phyloP scores from a whole-genome alignment of 2,113 vertebrate species.

The Psilopsiagon aymara region DNA sequence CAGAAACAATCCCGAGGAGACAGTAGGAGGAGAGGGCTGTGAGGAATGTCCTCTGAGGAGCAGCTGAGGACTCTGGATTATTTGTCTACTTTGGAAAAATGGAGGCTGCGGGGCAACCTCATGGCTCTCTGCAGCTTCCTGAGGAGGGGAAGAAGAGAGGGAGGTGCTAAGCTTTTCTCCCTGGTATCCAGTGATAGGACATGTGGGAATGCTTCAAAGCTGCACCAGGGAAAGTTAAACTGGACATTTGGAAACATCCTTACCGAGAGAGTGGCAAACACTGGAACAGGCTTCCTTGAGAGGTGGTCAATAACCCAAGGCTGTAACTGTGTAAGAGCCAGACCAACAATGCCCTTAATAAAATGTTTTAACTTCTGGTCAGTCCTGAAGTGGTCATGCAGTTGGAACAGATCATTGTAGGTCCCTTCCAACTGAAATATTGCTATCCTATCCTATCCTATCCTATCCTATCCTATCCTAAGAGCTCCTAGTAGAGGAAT shows the following conservation, averaged over 20 bases:
- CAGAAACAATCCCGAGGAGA: background rate
- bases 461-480: background rate
- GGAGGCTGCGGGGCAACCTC: too few species aligned
- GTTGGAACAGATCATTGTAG: background rate
- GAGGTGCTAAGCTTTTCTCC: background rate
- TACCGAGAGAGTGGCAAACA: background rate
- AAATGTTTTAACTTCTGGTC: background rate
- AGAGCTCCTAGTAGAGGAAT: background rate
- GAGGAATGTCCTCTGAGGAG: background rate
- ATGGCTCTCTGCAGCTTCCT: too few species aligned
- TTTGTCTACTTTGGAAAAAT: too few species aligned
- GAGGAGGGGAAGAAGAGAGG: background rate
- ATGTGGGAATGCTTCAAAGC: background rate
- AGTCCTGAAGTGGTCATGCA: background rate
- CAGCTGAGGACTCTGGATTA: too few species aligned
- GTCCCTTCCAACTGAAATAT: background rate
- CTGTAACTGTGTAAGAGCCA: background rate
- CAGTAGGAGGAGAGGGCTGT: background rate
- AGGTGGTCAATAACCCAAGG: too few species aligned
- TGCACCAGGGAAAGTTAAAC: background rate
- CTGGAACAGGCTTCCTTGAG: too few species aligned
- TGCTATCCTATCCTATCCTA: background rate
- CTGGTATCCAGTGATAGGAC: background rate
- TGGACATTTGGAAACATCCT: background rate
- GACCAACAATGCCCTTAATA: background rate